These are phyloP conservation scores for Halcyon smyrnensis DNA, from an alignment of 2,797 vertebrate genomes.

Conservation along the genomic window DNA sequence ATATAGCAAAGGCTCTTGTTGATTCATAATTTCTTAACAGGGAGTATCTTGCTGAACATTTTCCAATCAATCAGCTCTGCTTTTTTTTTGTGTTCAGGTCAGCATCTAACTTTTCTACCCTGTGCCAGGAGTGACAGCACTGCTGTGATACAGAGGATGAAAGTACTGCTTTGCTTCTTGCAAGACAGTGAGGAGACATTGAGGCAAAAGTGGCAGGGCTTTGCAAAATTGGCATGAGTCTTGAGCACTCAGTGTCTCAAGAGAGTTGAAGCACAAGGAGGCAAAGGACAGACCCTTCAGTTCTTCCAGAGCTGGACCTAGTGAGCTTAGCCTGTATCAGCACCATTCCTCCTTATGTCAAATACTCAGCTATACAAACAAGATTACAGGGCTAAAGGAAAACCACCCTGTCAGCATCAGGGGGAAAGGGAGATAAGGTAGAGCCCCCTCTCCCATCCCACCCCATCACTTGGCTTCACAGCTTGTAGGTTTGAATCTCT, in stretches of 20 bases:
- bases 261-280: not conserved
- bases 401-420: fast-evolving
- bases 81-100: not conserved
- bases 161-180: not conserved
- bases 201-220: fast-evolving
- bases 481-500: not conserved
- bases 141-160: not conserved
- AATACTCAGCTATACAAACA: not conserved
- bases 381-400: not conserved
- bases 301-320: not conserved
- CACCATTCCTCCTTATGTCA: not conserved
- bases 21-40: not conserved
- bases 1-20: not conserved
- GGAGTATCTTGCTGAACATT: not conserved
- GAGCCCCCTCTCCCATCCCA: not conserved
- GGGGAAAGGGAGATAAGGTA: not conserved
- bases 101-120: not conserved
- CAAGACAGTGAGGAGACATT: not conserved
- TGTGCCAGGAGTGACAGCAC: not conserved
- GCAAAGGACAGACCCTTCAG: not conserved
- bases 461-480: not conserved
- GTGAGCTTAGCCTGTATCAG: not conserved
- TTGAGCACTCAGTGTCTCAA: fast-evolving
- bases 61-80: not conserved
- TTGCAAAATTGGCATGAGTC: not conserved